Evolutionary conservation across 53 echinoderm and acorn worm genomes (phyloP).

Genomic region (Paracentrotus lividus): DNA sequence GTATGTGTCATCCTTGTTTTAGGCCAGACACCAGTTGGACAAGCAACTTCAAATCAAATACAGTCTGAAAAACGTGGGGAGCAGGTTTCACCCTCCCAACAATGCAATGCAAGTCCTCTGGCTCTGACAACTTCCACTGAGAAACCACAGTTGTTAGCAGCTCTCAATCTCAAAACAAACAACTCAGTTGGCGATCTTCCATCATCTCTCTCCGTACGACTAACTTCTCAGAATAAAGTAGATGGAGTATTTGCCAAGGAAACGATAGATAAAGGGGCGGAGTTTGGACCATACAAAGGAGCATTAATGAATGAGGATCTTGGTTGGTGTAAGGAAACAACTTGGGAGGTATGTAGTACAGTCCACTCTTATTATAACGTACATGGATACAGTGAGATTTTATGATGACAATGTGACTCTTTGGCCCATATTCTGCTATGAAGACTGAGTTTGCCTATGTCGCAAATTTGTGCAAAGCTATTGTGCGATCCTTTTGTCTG

Average conservation of each 20-base stretch:
- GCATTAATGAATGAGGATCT: neutral
- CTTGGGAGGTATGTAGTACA: slow-evolving; percentile 14
- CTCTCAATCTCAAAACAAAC: neutral
- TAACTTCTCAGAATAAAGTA: neutral
- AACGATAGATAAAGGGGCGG: slow-evolving; percentile 26
- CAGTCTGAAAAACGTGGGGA: neutral
- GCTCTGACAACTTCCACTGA: neutral
- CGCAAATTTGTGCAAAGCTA: no score
- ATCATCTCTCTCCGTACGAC: neutral
- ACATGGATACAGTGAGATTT: no score
- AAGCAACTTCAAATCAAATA: neutral
- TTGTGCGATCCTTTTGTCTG: no score
- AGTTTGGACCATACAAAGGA: slow-evolving; percentile 41
- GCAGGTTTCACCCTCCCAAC: neutral
- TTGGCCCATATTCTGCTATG: no score
- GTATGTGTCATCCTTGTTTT: no score
- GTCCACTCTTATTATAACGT: no score
- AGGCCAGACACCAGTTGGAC: neutral
- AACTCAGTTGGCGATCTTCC: neutral
- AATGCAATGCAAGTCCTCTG: neutral
- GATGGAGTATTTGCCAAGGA: slow-evolving; percentile 44
- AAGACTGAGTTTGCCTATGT: no score
- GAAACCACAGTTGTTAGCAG: neutral
- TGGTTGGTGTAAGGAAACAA: neutral
- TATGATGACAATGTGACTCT: no score